phyloP scores from a whole-genome alignment of 2,888 invertebrate species.

The Andrena fulva region DNA sequence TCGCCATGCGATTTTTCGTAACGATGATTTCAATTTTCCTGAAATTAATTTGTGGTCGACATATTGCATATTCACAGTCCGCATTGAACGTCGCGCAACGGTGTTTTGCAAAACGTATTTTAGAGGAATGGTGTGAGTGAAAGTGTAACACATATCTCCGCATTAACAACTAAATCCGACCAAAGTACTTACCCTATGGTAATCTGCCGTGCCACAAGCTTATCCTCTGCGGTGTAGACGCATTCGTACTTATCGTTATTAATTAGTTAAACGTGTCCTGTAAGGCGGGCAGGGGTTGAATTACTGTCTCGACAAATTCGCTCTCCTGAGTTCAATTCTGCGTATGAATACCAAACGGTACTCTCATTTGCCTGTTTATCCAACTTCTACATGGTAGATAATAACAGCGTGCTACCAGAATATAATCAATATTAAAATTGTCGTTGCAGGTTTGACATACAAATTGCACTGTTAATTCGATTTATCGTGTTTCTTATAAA shows the following conservation, averaged over 20 bases:
- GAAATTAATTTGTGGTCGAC: background rate
- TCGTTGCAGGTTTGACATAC: background rate
- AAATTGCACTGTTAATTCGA: background rate
- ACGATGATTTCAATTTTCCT: background rate
- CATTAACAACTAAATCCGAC: slow-evolving; percentile 68
- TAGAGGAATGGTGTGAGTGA: background rate
- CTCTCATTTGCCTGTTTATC: slow-evolving; percentile 48
- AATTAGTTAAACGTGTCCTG: slow-evolving; percentile 77
- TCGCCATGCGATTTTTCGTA: background rate
- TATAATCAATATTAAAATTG: background rate
- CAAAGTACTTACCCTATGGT: slow-evolving; percentile 63
- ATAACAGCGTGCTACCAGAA: background rate
- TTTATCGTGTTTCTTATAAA: background rate
- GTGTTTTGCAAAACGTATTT: background rate
- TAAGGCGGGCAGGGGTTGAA: slow-evolving; percentile 73
- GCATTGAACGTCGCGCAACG: background rate
- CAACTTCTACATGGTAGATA: slow-evolving; percentile 46
- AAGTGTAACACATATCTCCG: slow-evolving; percentile 59
- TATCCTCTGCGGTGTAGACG: slow-evolving; percentile 81
- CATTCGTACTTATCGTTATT: slow-evolving; percentile 82
- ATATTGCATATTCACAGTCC: background rate
- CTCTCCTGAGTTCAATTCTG: slow-evolving; percentile 64
- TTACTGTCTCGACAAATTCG: slow-evolving; percentile 77
- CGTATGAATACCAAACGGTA: slow-evolving; percentile 33
- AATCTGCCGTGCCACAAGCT: slow-evolving; percentile 71